A percentile compares a stretch with the other conserved stretches of the same genome.
Evolutionary conservation across 2,888 invertebrate genomes (phyloP).

Genomic region (Cetonia aurata): DNA sequence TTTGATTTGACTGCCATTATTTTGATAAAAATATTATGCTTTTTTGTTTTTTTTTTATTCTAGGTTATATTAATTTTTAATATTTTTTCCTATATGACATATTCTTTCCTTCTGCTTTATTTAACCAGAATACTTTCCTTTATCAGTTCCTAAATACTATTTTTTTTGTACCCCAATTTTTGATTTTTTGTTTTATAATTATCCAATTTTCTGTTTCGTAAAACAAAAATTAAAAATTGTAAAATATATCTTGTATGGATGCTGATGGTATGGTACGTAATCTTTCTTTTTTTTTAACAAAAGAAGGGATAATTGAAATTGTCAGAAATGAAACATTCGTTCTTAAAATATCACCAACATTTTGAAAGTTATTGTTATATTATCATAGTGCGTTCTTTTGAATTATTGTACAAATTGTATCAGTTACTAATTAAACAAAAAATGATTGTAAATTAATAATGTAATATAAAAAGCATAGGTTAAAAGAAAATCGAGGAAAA

Average conservation of each 20-base stretch:
- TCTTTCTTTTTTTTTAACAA: not conserved
- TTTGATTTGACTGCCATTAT: constrained; percentile 54
- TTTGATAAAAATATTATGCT: constrained; percentile 42
- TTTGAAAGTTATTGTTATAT: constrained; percentile 1
- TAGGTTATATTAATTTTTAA: constrained; percentile 3
- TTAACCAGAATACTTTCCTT: not conserved
- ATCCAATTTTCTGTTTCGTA: not conserved
- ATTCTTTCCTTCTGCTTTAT: not conserved
- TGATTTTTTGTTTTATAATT: constrained; percentile 15
- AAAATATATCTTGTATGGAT: constrained; percentile 5
- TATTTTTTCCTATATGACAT: constrained; percentile 16
- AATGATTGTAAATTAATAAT: constrained; percentile 25
- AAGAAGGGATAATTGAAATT: too few relatives aligned
- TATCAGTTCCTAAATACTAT: constrained; percentile 38
- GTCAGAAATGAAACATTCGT: too few relatives aligned
- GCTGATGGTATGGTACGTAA: not conserved
- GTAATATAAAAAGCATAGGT: constrained; percentile 24
- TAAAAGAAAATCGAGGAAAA: constrained; percentile 1
- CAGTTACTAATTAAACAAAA: constrained; percentile 40
- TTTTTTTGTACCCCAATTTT: constrained; percentile 19
- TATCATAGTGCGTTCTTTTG: constrained; percentile 2
- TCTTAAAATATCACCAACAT: not conserved
- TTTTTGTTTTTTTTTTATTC: constrained; percentile 45
- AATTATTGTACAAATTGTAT: constrained; percentile 42
- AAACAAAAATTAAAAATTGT: constrained; percentile 15